A percentile compares a stretch with the other conserved stretches of the same genome.
phyloP scores from a whole-genome alignment of 2,888 invertebrate genomes.

The Acleris literana region DNA sequence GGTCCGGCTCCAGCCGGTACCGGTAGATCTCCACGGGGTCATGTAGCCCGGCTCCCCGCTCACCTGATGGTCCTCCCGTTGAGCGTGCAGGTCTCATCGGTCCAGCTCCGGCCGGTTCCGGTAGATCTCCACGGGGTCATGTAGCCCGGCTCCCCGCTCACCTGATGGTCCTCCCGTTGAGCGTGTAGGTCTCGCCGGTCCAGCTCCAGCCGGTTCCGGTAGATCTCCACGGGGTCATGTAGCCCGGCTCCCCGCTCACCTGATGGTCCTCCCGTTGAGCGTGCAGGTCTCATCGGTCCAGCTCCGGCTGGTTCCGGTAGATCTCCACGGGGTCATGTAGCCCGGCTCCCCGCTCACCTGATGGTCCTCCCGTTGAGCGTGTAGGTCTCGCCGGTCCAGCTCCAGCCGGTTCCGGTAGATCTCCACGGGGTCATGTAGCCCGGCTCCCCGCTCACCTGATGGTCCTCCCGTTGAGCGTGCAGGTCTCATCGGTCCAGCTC shows the following conservation, averaged over 20 bases:
- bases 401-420: constrained; percentile 56
- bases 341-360: too few species aligned
- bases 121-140: constrained; percentile 62
- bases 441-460: constrained; percentile 55
- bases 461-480: constrained; percentile 74
- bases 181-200: too few species aligned
- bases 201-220: too few species aligned
- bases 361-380: too few species aligned
- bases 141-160: constrained; percentile 52
- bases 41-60: constrained; percentile 55
- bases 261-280: too few species aligned
- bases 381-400: constrained; percentile 52
- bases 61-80: constrained; percentile 37
- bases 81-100: too few species aligned
- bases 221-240: too few species aligned
- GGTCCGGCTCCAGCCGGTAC: constrained; percentile 50
- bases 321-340: too few species aligned
- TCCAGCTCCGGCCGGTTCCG: constrained; percentile 52
- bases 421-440: constrained; percentile 60
- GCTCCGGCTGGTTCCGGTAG: too few species aligned
- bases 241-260: too few species aligned
- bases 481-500: constrained; percentile 52
- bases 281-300: constrained; percentile 49
- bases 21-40: constrained; percentile 61
- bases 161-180: constrained; percentile 38